Conservation (phyloP, 2,888 invertebrate species). For the Galerucella nymphaeae region DNA sequence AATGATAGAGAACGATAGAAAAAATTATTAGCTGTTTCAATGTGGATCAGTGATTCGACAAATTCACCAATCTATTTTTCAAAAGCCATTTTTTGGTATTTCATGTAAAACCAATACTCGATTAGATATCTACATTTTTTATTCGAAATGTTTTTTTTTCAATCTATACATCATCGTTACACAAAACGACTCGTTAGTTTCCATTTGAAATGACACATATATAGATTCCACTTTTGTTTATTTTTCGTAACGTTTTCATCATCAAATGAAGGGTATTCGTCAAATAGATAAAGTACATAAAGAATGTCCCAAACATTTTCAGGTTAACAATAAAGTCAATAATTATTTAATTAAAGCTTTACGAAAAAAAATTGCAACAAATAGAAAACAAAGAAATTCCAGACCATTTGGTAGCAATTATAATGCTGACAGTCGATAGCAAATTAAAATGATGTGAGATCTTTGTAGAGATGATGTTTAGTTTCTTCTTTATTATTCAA, state of each 20-base stretch:
- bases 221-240: neutral
- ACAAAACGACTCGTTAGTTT: slow-evolving; percentile 10
- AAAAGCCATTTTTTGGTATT: neutral
- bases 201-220: slow-evolving; percentile 1
- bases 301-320: neutral
- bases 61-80: too few species aligned
- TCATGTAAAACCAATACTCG: neutral
- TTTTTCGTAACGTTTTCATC: neutral
- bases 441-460: too few species aligned
- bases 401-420: too few species aligned
- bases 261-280: neutral
- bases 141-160: neutral
- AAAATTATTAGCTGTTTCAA: too few species aligned
- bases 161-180: neutral
- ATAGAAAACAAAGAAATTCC: too few species aligned
- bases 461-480: too few species aligned
- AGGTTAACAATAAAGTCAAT: neutral
- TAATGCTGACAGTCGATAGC: too few species aligned
- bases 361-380: too few species aligned
- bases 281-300: neutral
- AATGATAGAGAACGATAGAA: too few species aligned
- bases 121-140: neutral
- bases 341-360: too few species aligned
- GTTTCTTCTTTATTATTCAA: too few species aligned
- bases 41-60: too few species aligned